Base-by-base conservation (phyloP, 2,113 vertebrate species). In the Vireo altiloquus region DNA sequence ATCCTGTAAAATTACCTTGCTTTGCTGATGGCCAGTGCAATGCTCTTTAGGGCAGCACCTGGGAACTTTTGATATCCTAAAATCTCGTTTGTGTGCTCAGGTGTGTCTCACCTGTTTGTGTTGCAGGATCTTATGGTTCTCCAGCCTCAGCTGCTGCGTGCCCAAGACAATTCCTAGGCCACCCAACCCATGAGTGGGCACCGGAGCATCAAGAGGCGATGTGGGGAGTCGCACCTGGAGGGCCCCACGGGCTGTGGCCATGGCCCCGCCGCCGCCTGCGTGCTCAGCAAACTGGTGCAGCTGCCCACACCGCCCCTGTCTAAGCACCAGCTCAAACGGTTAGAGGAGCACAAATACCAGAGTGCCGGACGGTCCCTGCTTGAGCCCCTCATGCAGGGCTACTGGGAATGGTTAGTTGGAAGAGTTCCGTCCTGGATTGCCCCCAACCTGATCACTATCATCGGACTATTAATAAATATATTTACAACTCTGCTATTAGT, bases 291-390 rank as follows among this genome's bases (percentile, higher is more conserved):
- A 14, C 97, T 99, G 49, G 96, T 99, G n/a, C 98, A 99, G 96
- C 96, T 99, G 96, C 99, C 99, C 10, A 98, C 98, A 1, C 99
- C 99, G 3, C 99, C 99, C 12, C 92, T 99, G 83, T 98, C 99
- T 59, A 98, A 99, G 81, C 99, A 99, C 96, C 99, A 99, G 95
- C 98, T 99, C 46, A 99, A 99, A 97, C 98, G 99, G 37, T 98
- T 99, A 91, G 99, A 99, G 97, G 99, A 99, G 93, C 99, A 99
- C 97, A 99, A 98, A 44, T 99, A 99, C 93, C 99, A 99, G 98
- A 99, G 99, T 80, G 98, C 98, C 0, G 99, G 99, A 13, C 98
- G 98, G 33, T 99, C 99, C n/a, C 97, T 99, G 92, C 98, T 99
- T 87, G 99, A 99, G 94, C 99, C 99, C 31, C 83, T 99, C 57